Evolutionary conservation across 1,140 invertebrate genomes (phyloP).

Genomic region (Ostrea edulis): DNA sequence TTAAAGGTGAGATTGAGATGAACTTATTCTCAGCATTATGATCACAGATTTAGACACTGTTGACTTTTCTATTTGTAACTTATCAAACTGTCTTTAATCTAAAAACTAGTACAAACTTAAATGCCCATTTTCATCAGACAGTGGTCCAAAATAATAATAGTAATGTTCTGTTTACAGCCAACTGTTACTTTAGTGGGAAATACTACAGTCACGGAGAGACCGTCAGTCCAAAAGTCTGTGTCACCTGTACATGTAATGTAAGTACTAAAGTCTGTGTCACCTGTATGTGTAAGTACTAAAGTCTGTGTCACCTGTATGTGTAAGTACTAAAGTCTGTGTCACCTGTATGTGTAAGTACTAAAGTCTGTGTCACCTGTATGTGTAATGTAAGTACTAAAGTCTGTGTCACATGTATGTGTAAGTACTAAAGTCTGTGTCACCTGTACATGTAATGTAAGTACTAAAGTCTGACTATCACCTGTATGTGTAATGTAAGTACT

Average conservation of each 20-base stretch:
- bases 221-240: conserved; percentile 84
- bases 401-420: no score
- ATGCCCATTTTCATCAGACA: no score
- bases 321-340: neutral
- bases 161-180: conserved; percentile 81
- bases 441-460: neutral
- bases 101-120: no score
- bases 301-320: neutral
- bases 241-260: conserved; percentile 78
- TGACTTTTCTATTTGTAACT: no score
- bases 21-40: no score
- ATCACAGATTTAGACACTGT: no score
- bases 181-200: conserved; percentile 88
- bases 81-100: no score
- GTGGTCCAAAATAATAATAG: no score
- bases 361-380: neutral
- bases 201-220: conserved; percentile 91
- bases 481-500: neutral
- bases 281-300: neutral
- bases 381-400: no score
- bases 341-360: neutral
- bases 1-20: no score
- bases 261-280: conserved; percentile 55
- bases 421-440: conserved; percentile 70
- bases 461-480: neutral